Conservation (phyloP, 1,140 invertebrate species). For the Drosophila insularis region DNA sequence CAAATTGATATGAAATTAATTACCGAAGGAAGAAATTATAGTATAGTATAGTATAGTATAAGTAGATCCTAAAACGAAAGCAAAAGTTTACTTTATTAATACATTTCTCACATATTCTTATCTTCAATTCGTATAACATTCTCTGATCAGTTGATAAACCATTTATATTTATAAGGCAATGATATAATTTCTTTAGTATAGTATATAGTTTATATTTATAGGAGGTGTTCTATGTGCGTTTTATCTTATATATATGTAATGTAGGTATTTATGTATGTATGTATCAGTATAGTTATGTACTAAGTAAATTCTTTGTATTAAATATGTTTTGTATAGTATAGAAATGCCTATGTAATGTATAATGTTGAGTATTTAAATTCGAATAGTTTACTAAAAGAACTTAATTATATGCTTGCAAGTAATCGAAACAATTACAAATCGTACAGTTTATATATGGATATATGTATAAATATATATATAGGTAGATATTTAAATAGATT, state of each 20-base stretch:
- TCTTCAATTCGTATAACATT: neutral
- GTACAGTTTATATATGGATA: slow-evolving; percentile 53
- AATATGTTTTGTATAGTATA: neutral
- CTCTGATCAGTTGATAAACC: slow-evolving; percentile 27
- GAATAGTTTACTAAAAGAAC: slow-evolving; percentile 25
- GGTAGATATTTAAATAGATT: neutral
- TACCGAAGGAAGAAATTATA: no score
- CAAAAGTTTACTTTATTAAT: no score
- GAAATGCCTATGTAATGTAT: slow-evolving; percentile 10
- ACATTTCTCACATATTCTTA: no score
- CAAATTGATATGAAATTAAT: no score
- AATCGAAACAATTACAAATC: slow-evolving; percentile 60
- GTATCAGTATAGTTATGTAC: slow-evolving; percentile 1
- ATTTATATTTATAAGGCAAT: slow-evolving; percentile 27
- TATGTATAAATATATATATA: slow-evolving; percentile 25
- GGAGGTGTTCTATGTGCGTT: neutral
- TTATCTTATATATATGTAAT: neutral
- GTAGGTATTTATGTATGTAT: neutral
- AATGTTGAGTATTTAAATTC: slow-evolving; percentile 11
- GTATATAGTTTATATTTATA: neutral
- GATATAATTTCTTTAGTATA: neutral
- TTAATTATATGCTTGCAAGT: slow-evolving; percentile 53
- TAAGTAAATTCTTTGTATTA: neutral
- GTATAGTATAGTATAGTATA: no score
- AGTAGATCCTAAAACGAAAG: no score